Evolutionary conservation across 2,113 vertebrate species (phyloP).

Genomic region (Osmerus eperlanus): DNA sequence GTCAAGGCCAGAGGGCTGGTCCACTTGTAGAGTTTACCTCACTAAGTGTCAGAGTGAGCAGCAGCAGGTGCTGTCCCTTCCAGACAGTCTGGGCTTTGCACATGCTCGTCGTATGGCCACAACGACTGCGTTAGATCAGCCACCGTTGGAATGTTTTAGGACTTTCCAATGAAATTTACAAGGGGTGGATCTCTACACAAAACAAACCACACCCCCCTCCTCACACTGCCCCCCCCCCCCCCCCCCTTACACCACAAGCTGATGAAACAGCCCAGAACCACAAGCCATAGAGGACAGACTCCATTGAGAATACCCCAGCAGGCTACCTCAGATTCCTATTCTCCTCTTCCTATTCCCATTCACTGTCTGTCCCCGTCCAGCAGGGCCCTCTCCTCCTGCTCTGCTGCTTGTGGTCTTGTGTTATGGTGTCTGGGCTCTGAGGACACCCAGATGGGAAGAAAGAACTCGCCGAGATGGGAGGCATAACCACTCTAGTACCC

Average conservation of each 20-base stretch:
- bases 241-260: no score
- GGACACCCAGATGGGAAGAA: conserved; percentile 39
- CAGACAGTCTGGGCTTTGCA: conserved; percentile 16
- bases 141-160: conserved; percentile 11
- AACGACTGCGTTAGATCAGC: conserved; percentile 14
- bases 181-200: no score
- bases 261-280: background rate
- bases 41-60: conserved; percentile 12
- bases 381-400: background rate
- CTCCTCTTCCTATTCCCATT: no score
- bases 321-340: background rate
- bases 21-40: conserved; percentile 19
- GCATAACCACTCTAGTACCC: conserved; percentile 21
- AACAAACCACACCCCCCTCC: no score
- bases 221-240: no score
- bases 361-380: background rate
- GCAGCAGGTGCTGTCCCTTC: conserved; percentile 36
- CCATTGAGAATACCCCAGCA: conserved; percentile 7
- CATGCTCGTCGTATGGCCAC: conserved; percentile 13
- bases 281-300: background rate
- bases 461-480: conserved; percentile 25
- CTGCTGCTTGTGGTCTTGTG: conserved; percentile 10
- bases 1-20: conserved; percentile 28
- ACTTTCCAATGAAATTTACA: background rate
- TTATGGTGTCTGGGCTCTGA: conserved; percentile 11